Base-by-base conservation (phyloP, 2,113 vertebrate species). In the Nothobranchius furzeri region DNA sequence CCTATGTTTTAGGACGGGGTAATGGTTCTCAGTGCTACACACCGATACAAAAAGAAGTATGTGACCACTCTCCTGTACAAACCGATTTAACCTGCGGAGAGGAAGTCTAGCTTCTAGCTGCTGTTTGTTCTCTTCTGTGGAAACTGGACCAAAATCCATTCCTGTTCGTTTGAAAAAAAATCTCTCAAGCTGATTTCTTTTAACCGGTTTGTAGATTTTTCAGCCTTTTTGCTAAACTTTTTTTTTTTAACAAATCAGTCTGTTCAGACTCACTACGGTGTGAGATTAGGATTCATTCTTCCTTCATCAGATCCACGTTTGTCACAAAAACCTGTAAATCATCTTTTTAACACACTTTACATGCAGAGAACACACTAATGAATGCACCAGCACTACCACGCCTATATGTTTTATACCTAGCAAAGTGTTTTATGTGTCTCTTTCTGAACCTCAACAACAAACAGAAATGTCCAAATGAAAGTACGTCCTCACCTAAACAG, bases 1-100 rank as follows among this genome's bases (percentile, higher is more conserved):
- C 30, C 4, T 6, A 9, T 40, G 42, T 48, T 92, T 83, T 75
- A 99, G 98, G 98, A 99, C 13, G 98, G 98, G 0, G 96, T 99
- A 78, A 99, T 99, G 97, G 98, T 99, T 73, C 95, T 99, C 57
- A 99, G 98, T 1, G 98, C 96, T 0, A 97, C 96, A 0, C 98
- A 99, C 79, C 91, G 96, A 45, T 99, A 98, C 92, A 98, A 97
- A 88, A 99, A 98, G 88, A 99, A 99, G 65, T 99, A 99, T 0
- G 96, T 99, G 75, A 99, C 98, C 55, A 99, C 98, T 13, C 93
- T 99, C 37, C 91, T 99, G 7, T 99, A 99, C 91, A 99, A 99
- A 82, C 98, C 98, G 6, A 94, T 98, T 92, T 99, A 92, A 81
- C 24, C 70, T 56, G 25, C 4, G 15, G 50, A 43, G 30, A 13